phyloP scores from a whole-genome alignment of 2,888 invertebrate species.

The Drosophila mimetica region DNA sequence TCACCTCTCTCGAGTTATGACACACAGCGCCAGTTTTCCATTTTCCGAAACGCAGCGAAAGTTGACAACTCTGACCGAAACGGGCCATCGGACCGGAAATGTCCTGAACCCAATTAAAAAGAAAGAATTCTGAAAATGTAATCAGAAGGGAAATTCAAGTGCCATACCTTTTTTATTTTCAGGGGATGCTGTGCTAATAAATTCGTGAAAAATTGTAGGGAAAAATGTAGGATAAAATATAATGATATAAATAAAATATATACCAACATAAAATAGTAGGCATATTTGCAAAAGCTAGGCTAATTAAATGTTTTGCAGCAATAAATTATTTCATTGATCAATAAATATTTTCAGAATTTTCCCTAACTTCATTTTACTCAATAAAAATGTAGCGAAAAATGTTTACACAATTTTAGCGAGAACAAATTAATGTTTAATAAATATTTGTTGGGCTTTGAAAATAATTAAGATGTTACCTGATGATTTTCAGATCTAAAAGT shows the following conservation, averaged over 20 bases:
- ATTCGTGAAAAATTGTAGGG: not conserved
- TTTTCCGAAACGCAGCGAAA: slow-evolving; percentile 11
- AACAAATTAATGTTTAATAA: not conserved
- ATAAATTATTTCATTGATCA: no score
- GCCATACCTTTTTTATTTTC: not conserved
- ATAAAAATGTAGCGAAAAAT: no score
- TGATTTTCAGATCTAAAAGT: not conserved
- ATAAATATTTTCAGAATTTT: no score
- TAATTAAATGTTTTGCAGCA: no score
- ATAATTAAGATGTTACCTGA: not conserved
- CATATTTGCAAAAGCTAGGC: no score
- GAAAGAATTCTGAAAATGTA: slow-evolving; percentile 1
- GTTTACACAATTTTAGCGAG: no score
- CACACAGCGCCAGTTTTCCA: slow-evolving; percentile 1
- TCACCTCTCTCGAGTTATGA: slow-evolving; percentile 12
- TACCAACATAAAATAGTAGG: no score
- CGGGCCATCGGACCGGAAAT: slow-evolving; percentile 21
- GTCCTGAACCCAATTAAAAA: slow-evolving; percentile 37
- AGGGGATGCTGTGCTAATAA: not conserved
- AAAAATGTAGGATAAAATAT: not conserved
- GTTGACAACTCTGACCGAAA: slow-evolving; percentile 17
- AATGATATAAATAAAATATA: not conserved
- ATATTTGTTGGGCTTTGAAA: not conserved
- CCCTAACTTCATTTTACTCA: no score
- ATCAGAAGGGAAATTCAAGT: not conserved